Evolutionary conservation across 2,888 invertebrate species (phyloP), one percentile per base, ranked within the genome.

Genomic region (Malthinus flaveolus): DNA sequence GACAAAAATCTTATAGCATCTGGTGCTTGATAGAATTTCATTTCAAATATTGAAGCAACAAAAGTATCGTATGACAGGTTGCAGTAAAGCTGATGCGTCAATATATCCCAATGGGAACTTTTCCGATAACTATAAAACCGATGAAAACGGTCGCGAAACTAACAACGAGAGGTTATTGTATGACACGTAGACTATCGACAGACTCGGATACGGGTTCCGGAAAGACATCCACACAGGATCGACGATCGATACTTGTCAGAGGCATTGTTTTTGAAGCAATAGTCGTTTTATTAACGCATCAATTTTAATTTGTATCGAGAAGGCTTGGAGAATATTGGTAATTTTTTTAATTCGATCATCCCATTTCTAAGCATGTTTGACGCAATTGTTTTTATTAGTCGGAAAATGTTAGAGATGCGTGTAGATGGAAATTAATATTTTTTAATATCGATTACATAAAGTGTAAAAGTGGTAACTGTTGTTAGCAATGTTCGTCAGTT

Each of bases 81-180:
- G 54, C 53, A 59, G 53, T 53, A 54, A 59, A 59, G 55, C 55
- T 59, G 59, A 54, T 55, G 55, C 59, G 54, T 55, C 59, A 59
- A 55, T 59, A 59, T 59, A 59, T 59, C 59, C 39, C 23, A 45
- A 47, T 50, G 37, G 34, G 47, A 59, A 54, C 46, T 59, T 54
- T 47, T 55, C 34, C 56, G 13, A 52, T 51, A 34, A 45, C 53
- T 53, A 49, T 54, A 58, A 58, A 49, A 52, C 51, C 52, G 55
- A 59, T 56, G 57, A 59, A 62, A 62, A 62, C 53, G 49, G 37
- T 50, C 46, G 53, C 50, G 47, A 56, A 59, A 56, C 53, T 52
- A 59, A 59, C 59, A 59, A 59, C 50, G 54, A 59, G 54, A 59
- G 34, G 55, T 51, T 50, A 59, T 49, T 55, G 34, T 44, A 51